Percentiles rank a stretch among this genome's conserved stretches.
phyloP scores from a whole-genome alignment of 2,888 invertebrate genomes.

The Agrotis ipsilon region DNA sequence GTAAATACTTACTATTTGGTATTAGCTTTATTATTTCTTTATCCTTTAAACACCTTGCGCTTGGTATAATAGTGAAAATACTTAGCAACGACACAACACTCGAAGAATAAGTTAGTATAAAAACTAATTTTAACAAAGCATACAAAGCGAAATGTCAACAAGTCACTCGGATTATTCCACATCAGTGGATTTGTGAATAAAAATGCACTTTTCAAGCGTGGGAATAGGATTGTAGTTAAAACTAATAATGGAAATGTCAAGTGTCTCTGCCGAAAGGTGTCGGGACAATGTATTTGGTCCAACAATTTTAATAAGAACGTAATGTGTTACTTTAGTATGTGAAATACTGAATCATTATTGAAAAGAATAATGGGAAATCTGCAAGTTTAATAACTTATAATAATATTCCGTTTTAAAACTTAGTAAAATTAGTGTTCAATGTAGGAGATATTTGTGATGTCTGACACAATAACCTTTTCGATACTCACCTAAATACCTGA shows the following conservation, averaged over 20 bases:
- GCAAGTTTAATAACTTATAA: slow-evolving; percentile 6
- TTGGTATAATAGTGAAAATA: background rate
- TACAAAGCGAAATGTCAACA: slow-evolving; percentile 70
- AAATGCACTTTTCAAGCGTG: slow-evolving; percentile 59
- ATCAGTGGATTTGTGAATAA: slow-evolving; percentile 57
- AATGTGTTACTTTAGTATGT: slow-evolving; percentile 22
- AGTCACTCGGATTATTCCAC: slow-evolving; percentile 73
- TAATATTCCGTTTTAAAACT: no score
- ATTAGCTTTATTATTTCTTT: background rate
- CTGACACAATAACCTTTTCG: no score
- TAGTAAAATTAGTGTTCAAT: no score
- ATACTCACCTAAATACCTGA: no score
- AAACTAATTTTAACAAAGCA: slow-evolving; percentile 58
- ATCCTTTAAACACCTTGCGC: slow-evolving; percentile 2
- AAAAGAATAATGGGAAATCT: slow-evolving; percentile 15
- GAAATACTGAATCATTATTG: slow-evolving; percentile 25
- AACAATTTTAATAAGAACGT: slow-evolving; percentile 39
- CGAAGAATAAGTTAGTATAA: slow-evolving; percentile 15
- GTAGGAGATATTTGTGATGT: no score
- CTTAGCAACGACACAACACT: slow-evolving; percentile 1
- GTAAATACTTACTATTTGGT: no score
- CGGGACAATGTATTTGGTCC: slow-evolving; percentile 35
- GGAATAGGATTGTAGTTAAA: slow-evolving; percentile 57
- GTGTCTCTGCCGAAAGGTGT: slow-evolving; percentile 60
- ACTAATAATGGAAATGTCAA: slow-evolving; percentile 56